Evolutionary conservation across 1,140 invertebrate genomes (phyloP).

Genomic region (Papilio aristodemus): DNA sequence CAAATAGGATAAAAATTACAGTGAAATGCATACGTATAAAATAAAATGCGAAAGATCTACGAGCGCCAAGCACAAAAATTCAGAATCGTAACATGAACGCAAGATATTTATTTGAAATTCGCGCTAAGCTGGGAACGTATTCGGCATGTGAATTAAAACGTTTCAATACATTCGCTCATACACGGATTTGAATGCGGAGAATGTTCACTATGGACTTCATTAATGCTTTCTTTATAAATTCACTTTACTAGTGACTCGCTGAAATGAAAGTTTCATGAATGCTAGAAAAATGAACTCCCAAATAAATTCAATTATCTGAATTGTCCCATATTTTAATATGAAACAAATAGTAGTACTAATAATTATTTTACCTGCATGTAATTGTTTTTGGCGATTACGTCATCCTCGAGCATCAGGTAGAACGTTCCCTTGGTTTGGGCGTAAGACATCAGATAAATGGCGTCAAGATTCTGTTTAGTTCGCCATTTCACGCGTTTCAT

Average conservation of each 20-base stretch:
- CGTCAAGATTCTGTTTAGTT: conserved; percentile 98
- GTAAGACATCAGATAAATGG: conserved; percentile 98
- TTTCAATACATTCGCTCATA: too few species aligned
- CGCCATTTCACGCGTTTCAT: conserved; percentile 95
- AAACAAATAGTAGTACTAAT: too few species aligned
- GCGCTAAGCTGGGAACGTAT: background rate
- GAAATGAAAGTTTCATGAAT: too few species aligned
- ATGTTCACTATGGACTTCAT: too few species aligned
- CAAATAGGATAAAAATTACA: too few species aligned
- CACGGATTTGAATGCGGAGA: too few species aligned
- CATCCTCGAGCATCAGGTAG: conserved; percentile 96
- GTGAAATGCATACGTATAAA: background rate
- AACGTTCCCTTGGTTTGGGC: conserved; percentile 90
- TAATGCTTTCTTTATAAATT: too few species aligned
- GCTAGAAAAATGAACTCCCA: too few species aligned
- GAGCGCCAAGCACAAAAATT: background rate
- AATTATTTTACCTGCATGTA: conserved; percentile 84
- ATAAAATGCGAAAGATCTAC: background rate
- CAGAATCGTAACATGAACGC: background rate
- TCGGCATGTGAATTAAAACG: too few species aligned
- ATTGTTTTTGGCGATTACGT: conserved; percentile 93
- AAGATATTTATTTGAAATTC: background rate
- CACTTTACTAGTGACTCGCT: too few species aligned
- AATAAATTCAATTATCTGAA: too few species aligned
- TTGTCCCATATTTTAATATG: too few species aligned